Evolutionary conservation across 2,888 invertebrate genomes (phyloP).

Genomic region (Stenoptilia bipunctidactyla): DNA sequence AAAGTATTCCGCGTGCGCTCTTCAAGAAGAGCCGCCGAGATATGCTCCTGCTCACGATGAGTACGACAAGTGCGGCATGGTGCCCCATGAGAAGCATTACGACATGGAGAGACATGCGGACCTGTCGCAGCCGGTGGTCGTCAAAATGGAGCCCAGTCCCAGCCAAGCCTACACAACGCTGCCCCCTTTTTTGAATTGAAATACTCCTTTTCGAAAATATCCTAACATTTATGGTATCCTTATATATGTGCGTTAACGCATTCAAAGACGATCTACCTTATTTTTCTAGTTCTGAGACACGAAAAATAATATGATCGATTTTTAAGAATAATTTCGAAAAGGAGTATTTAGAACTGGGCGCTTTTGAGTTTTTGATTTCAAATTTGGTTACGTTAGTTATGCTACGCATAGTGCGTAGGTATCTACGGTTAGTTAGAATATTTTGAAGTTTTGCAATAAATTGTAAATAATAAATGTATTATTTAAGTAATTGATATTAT

Average conservation of each 20-base stretch:
- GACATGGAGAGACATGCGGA: constrained; percentile 57
- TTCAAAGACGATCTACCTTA: too few relatives aligned
- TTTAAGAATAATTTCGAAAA: constrained; percentile 59
- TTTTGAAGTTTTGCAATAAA: constrained; percentile 10
- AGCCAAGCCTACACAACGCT: constrained; percentile 77
- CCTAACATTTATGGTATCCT: constrained; percentile 21
- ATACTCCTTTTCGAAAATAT: constrained; percentile 72
- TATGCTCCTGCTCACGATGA: constrained; percentile 72
- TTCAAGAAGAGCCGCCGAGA: constrained; percentile 65
- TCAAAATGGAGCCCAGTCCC: constrained; percentile 71
- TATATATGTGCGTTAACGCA: too few relatives aligned
- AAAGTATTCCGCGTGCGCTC: constrained; percentile 54
- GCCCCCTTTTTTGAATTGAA: constrained; percentile 84
- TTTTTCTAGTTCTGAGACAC: too few relatives aligned
- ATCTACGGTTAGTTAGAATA: background rate
- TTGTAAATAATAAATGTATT: constrained; percentile 7
- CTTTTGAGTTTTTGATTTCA: background rate
- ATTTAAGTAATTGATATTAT: background rate
- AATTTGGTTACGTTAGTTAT: background rate
- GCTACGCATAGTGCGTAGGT: too few relatives aligned
- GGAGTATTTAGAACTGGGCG: constrained; percentile 40
- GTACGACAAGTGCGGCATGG: constrained; percentile 73
- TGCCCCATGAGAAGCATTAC: constrained; percentile 58
- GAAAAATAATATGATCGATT: constrained; percentile 4
- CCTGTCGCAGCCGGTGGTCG: constrained; percentile 53